Evolutionary conservation across 2,888 invertebrate genomes (phyloP).

Genomic region (Thelaira solivaga): DNA sequence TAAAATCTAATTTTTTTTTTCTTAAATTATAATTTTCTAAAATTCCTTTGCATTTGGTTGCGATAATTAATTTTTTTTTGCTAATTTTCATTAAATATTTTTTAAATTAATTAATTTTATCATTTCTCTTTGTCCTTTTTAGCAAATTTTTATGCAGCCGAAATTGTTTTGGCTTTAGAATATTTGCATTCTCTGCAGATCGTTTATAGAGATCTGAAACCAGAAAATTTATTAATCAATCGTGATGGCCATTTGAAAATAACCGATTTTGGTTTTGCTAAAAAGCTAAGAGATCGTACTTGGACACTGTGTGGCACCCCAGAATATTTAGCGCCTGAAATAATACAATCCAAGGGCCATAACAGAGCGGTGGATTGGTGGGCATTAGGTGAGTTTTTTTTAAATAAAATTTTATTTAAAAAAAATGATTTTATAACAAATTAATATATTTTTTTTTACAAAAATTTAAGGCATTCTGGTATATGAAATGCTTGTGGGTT

Average conservation of each 20-base stretch:
- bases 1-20: too few species aligned
- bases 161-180: constrained; percentile 95
- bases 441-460: background rate
- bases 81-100: too few species aligned
- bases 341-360: constrained; percentile 98
- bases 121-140: constrained; percentile 49
- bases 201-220: constrained; percentile 93
- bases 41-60: too few species aligned
- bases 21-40: too few species aligned
- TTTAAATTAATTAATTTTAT: background rate
- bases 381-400: constrained; percentile 86
- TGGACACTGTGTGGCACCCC: constrained; percentile 98
- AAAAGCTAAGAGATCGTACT: constrained; percentile 94
- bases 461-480: constrained; percentile 85
- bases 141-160: constrained; percentile 95
- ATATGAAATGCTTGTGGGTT: constrained; percentile 94
- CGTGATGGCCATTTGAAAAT: constrained; percentile 96
- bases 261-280: constrained; percentile 98
- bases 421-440: background rate
- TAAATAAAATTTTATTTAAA: background rate
- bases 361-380: constrained; percentile 99
- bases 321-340: constrained; percentile 97
- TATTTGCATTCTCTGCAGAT: constrained; percentile 94
- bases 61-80: too few species aligned
- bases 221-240: constrained; percentile 95